Evolutionary conservation across 2,888 invertebrate species (phyloP), one percentile per base, ranked within the genome.

Genomic region (Zygaena filipendulae): DNA sequence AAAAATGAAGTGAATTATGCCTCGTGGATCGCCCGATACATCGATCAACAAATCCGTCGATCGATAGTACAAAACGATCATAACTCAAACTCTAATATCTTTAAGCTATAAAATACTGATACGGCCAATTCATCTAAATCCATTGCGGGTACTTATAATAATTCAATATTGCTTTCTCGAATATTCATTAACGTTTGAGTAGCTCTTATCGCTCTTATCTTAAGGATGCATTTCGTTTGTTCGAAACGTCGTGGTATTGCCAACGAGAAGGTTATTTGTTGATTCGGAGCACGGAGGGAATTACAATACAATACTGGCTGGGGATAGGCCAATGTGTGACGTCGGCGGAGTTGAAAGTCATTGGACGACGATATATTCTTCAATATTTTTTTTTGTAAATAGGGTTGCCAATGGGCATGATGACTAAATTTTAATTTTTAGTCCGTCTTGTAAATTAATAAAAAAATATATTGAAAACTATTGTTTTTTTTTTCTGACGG

Each of bases 231-330:
- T 16, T 16, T 16, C 11, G 11, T 11, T 23, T 23, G 11, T 11
- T 10, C n/a, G n/a, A n/a, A 7, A 10, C 7, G 18, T n/a, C 23
- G 13, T 10, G 20, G 11, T 18, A n/a, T 16, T 18, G 11, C 13
- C 19, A 9, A 11, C 19, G 12, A 10, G 23, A 30, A 22, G 13
- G 30, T 49, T 56, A 53, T 59, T 69, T 63, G 61, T 52, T 49
- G 51, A 71, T 70, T 64, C 70, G 44, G 46, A 45, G 59, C 67
- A 67, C 64, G 64, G 51, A 41, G 44, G 41, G 55, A 59, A 72
- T 72, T 72, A 71, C 57, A 72, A 74, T 72, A 74, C 74, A 74
- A 72, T 72, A 57, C 66, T 41, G 52, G 49, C 51, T 62, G 51
- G 48, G 55, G 53, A 56, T 59, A 55, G 55, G 53, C 47, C 54